Evolutionary conservation across 2,888 invertebrate genomes (phyloP), one percentile per base, ranked within the genome.

Genomic region (Athripsodes cinereus): DNA sequence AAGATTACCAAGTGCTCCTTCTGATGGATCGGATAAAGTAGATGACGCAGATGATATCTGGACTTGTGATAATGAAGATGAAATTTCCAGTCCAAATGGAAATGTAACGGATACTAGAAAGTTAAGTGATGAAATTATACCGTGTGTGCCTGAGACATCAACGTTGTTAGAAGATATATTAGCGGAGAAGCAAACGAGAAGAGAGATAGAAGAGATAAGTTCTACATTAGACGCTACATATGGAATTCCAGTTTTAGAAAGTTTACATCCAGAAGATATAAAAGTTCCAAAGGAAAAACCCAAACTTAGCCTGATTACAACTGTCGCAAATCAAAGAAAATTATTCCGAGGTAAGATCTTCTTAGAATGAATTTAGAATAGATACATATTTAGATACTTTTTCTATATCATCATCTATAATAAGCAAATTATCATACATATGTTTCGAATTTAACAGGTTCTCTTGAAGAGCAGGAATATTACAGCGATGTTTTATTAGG

Each of bases 401-500:
- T 40, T 13, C 13, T 40, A 8, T 40, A n/a, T 13, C 13, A n/a
- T 40, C 13, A 8, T 31, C 55, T 52, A 8, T 22, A 31, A 19
- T 20, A 47, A 16, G 60, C 40, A 44, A 46, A 50, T 34, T 22
- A 18, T 22, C 31, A 13, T 31, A 21, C 22, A 18, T 53, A 49
- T 53, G 10, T 48, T 58, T 5, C 26, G 55, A 21, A 53, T 63
- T 66, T 72, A 68, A 59, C 73, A 85, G 85, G 83, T 62, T 81
- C 84, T 22, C 71, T 84, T 57, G 85, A 86, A 69, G 87, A 90
- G 66, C 90, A 91, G 68, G 90, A 90, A 70, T 90, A 88, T 74
- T 86, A 90, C 69, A 85, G 87, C 35, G 90, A 90, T 71, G 85
- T 92, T 21, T 78, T 92, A 50, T 72, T 85, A 64, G 91, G 87